Percentiles rank a stretch among this genome's conserved stretches.
These are phyloP conservation scores for Eurosta solidaginis DNA, from an alignment of 1,140 invertebrate genomes.

Conservation along the genomic window DNA sequence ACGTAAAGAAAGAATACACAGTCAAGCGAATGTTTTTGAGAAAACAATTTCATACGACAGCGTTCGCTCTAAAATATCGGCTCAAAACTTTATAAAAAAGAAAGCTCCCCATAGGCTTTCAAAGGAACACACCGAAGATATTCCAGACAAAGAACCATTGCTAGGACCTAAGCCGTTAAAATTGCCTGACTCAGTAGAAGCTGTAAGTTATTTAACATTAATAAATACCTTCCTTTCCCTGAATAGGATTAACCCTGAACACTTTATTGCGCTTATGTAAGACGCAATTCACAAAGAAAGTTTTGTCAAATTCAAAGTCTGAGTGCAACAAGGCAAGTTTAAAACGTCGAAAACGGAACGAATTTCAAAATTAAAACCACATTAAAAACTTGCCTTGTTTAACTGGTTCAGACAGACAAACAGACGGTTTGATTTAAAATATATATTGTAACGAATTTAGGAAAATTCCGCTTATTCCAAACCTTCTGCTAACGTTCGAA, in stretches of 20 bases:
- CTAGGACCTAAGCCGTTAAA: conserved; percentile 40
- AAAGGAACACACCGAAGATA: conserved; percentile 41
- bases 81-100: conserved; percentile 33
- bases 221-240: not conserved
- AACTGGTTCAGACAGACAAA: too few species aligned
- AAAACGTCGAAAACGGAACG: not conserved
- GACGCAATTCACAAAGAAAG: too few species aligned
- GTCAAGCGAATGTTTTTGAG: conserved; percentile 8
- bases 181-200: conserved; percentile 47
- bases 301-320: too few species aligned
- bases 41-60: conserved; percentile 25
- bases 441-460: too few species aligned
- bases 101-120: conserved; percentile 21
- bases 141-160: conserved; percentile 46
- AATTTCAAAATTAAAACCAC: not conserved
- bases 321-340: not conserved
- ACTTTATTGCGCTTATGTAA: not conserved
- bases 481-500: too few species aligned
- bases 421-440: too few species aligned
- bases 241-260: not conserved
- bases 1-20: not conserved
- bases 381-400: not conserved
- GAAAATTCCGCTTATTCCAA: too few species aligned
- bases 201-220: conserved; percentile 39
- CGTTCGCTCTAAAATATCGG: conserved; percentile 35